Base-by-base conservation (phyloP, 2,888 invertebrate species). In the Petrolisthes cinctipes region DNA sequence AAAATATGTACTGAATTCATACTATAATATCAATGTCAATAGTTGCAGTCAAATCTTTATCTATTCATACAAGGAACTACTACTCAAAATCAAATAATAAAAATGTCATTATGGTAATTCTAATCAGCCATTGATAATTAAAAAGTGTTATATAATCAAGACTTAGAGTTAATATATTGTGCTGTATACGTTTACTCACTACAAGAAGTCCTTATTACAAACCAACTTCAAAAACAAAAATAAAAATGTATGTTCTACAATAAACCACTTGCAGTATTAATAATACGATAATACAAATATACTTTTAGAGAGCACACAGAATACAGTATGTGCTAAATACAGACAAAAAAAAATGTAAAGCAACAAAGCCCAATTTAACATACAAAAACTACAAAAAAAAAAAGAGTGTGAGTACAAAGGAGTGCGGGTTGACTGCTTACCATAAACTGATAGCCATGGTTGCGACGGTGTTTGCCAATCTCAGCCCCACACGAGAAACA, bases 401-500 rank as follows among this genome's bases (percentile, higher is more conserved):
- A 53, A 80, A 71, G 17, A 56, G 53, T 20, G 11, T 51, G 11
- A 51, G 20, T 14, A 37, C 37, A 83, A 14, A 51, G 54, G 20
- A 23, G 20, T 51, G 17, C 37, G 5, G 23, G 6, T 23, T 37
- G 17, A 4, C 54, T 1, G 56, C 91, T 90, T 85, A 91, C 98
- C 95, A 97, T 96, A 93, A 97, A 97, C 92, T 97, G 96, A 93
- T 98, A 98, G 11, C 96, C 94, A 93, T 98, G 98, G 92, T 96
- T 96, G 94, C 96, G 96, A 94, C 96, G 96, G 93, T 98, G 98
- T 89, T 95, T 94, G 90, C 98, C 98, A 91, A 97, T 97, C 94
- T 98, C 98, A 90, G 98, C 98, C 88, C 98, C 98, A 91, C 96
- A 95, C 56, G 97, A 96, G 94, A 98, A 98, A 94, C 98, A 98